Base-by-base conservation (phyloP, 37 sponge, comb jelly and placozoan species). In the Bolinopsis microptera region DNA sequence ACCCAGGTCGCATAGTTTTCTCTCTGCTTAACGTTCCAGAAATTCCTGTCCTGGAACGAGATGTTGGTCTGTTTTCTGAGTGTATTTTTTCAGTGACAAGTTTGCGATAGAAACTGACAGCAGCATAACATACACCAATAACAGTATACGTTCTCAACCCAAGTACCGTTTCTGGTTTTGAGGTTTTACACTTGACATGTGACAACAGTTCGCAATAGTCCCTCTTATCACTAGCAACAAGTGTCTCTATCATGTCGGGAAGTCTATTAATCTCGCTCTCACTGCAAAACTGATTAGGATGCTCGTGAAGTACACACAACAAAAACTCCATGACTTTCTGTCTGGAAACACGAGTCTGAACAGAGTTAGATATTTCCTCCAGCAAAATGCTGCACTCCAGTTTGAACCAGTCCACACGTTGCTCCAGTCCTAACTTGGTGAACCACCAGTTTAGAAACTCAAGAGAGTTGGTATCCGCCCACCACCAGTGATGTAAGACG, bases 401-500 rank as follows among this genome's bases (percentile, higher is more conserved):
- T 27, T 80, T 80, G 35, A 80, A 80, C 83, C 83, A 80, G 38
- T 80, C 83, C 5, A 32, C 36, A 35, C 83, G 35, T 23, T 36
- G 36, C 8, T 80, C 83, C 23, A 35, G 35, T 22, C 38, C 22
- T 23, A 80, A 27, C 38, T 80, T 80, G 27, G 83, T 80, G 38
- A 80, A 80, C 83, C 83, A 80, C 83, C 83, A 80, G 83, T 80
- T 80, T 13, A 80, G 83, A 31, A 80, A 80, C 83, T 80, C 38
- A 8, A 80, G 83, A 31, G 83, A 80, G 83, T 80, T 80, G 8
- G 35, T 21, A 80, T 80, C 83, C 36, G 31, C 83, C 83, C 83
- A 80, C 83, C 83, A 80, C 83, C 83, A 80, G 38, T 80, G 83
- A 13, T 36, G 5, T 1, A 80, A 38, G 3, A 80, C 83, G 38